These are phyloP conservation scores for Neogobius melanostomus DNA, from an alignment of 2,113 vertebrate species.

Conservation along the genomic window DNA sequence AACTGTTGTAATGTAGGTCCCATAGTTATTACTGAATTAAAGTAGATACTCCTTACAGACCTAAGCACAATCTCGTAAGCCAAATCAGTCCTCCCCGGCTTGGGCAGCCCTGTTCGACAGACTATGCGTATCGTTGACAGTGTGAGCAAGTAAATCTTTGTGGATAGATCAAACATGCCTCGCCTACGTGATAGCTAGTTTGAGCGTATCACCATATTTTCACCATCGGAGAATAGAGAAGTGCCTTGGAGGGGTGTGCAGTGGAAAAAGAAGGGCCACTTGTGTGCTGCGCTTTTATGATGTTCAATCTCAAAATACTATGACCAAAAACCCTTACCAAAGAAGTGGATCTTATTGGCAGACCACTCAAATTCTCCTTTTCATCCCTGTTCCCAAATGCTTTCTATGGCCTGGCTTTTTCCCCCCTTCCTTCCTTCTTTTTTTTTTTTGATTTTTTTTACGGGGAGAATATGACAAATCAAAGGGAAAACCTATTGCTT, in stretches of 20 bases:
- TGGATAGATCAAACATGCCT: too few species aligned
- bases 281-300: background rate
- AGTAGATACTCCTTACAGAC: too few species aligned
- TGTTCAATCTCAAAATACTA: background rate
- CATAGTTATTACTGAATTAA: too few species aligned
- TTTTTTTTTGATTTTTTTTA: too few species aligned
- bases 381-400: background rate
- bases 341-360: background rate
- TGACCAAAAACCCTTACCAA: background rate
- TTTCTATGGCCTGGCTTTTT: constrained; percentile 1
- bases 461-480: constrained; percentile 1
- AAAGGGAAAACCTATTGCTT: constrained; percentile 6
- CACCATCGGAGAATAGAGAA: background rate
- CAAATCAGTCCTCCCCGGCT: too few species aligned
- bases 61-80: too few species aligned
- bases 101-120: too few species aligned
- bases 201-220: background rate
- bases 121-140: too few species aligned
- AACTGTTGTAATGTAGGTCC: too few species aligned
- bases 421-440: too few species aligned
- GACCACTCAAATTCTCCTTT: background rate
- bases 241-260: background rate
- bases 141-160: too few species aligned
- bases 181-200: too few species aligned
- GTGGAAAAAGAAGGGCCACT: background rate